Evolutionary conservation across 2,888 invertebrate genomes (phyloP).

Genomic region (Andrena bucephala): DNA sequence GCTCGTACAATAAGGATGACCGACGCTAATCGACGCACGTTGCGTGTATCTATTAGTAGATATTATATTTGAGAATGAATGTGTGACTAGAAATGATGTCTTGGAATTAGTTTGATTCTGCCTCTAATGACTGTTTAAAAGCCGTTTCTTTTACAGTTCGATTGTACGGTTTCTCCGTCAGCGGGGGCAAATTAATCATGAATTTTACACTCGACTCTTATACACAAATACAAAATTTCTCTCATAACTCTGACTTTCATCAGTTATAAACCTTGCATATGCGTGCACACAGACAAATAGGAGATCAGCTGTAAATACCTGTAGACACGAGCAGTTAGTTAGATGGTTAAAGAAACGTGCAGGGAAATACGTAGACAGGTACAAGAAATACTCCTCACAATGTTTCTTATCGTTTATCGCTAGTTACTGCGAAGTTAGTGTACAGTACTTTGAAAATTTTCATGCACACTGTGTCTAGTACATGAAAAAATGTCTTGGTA

Average conservation of each 20-base stretch:
- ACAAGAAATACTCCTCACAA: conserved; percentile 9
- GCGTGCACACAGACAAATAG: not conserved
- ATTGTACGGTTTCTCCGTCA: conserved; percentile 12
- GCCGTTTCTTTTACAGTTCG: conserved; percentile 8
- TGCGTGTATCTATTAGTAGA: conserved; percentile 9
- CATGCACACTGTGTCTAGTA: conserved; percentile 1
- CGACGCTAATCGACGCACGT: not conserved
- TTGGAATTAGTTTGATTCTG: conserved; percentile 2
- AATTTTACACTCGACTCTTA: conserved; percentile 2
- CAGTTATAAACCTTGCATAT: conserved; percentile 2
- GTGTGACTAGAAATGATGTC: not conserved
- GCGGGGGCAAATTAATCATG: not conserved
- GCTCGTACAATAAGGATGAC: not conserved
- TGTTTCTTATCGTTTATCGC: conserved; percentile 8
- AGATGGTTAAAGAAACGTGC: not conserved
- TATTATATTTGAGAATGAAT: conserved; percentile 23
- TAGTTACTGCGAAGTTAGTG: not conserved
- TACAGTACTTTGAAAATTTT: not conserved
- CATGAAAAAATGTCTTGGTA: conserved; percentile 6
- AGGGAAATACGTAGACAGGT: not conserved
- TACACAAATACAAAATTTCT: conserved; percentile 1
- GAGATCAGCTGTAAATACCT: not conserved
- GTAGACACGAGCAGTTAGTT: not conserved
- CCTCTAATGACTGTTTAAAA: not conserved
- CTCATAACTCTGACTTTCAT: conserved; percentile 14